A percentile compares a stretch with the other conserved stretches of the same genome.
Evolutionary conservation across 2,113 vertebrate species (phyloP).

Genomic region (Strix uralensis): DNA sequence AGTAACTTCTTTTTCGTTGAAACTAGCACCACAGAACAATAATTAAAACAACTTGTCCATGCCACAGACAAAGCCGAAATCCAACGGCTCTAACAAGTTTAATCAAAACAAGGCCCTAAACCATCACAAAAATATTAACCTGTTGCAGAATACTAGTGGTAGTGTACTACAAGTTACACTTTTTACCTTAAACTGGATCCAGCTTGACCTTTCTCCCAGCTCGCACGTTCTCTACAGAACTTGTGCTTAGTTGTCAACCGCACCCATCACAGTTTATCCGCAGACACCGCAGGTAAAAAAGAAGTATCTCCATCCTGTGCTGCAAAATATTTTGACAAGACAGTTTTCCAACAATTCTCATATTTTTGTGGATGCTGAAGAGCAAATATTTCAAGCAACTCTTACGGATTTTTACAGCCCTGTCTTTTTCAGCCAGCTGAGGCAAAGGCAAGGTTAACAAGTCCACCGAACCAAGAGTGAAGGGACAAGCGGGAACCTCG

Average conservation of each 20-base stretch:
- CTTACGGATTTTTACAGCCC: accelerated
- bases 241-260: not conserved
- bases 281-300: not conserved
- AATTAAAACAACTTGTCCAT: not conserved
- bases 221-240: accelerated
- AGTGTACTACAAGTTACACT: accelerated
- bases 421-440: not conserved
- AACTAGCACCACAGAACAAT: not conserved
- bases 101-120: not conserved
- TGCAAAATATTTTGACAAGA: not conserved
- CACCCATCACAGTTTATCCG: not conserved
- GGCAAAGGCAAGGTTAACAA: not conserved
- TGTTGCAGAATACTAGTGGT: not conserved
- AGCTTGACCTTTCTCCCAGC: not conserved
- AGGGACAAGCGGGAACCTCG: accelerated
- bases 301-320: not conserved
- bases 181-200: not conserved
- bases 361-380: accelerated
- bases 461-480: not conserved
- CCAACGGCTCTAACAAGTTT: accelerated
- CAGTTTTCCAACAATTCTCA: not conserved
- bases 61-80: not conserved
- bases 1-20: not conserved
- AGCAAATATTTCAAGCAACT: accelerated
- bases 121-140: accelerated